A percentile compares a stretch with the other conserved stretches of the same genome.
phyloP scores from a whole-genome alignment of 1,140 invertebrate genomes.

The Eupristina koningsbergeri region DNA sequence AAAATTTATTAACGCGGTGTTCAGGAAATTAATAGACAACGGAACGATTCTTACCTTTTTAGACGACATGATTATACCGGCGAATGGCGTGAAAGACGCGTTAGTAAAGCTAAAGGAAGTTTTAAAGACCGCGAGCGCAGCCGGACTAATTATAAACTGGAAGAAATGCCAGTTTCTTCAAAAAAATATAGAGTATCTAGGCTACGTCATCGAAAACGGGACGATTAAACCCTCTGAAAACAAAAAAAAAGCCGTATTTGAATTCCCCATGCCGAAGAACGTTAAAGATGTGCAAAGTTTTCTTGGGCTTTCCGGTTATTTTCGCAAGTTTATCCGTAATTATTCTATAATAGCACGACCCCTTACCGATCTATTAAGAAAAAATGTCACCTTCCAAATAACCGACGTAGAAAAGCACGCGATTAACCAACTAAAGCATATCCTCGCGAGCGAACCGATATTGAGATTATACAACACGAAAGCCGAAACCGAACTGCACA shows the following conservation, averaged over 20 bases:
- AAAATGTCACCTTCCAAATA: neutral
- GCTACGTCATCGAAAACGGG: neutral
- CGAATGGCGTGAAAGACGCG: conserved; percentile 1
- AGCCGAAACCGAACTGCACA: conserved; percentile 53
- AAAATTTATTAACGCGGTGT: neutral
- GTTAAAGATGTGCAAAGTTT: neutral
- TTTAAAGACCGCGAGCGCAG: neutral
- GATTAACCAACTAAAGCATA: conserved; percentile 27
- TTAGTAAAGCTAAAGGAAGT: neutral
- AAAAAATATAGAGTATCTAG: neutral
- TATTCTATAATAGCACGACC: neutral
- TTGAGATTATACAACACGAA: conserved; percentile 33
- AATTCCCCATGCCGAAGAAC: neutral
- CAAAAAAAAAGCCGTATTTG: neutral
- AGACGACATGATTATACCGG: conserved; percentile 28
- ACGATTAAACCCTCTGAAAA: neutral
- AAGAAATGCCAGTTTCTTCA: conserved; percentile 23
- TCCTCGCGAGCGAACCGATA: neutral
- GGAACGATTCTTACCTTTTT: conserved; percentile 7
- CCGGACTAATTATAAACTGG: conserved; percentile 28
- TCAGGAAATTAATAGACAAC: neutral
- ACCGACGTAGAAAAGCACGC: neutral
- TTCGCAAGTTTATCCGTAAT: neutral
- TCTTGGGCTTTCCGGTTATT: neutral
- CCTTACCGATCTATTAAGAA: conserved; percentile 31